Evolutionary conservation across 2,113 vertebrate species (phyloP).

Genomic region (Oxyura jamaicensis): DNA sequence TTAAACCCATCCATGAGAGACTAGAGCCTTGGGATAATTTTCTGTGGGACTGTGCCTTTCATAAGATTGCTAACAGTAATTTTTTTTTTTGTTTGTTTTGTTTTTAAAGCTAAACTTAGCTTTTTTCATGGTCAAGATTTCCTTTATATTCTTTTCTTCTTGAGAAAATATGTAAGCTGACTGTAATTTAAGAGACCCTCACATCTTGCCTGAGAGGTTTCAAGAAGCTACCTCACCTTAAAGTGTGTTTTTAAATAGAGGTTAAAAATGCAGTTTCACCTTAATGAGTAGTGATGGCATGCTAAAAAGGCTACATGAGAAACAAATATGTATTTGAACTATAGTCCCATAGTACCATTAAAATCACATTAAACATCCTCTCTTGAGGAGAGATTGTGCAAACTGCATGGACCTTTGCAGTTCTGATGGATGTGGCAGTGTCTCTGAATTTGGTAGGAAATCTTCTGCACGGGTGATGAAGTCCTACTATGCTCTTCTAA

Average conservation of each 20-base stretch:
- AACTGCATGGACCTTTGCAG: neutral
- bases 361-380: neutral
- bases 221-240: neutral
- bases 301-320: slow-evolving; percentile 27
- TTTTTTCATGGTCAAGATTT: neutral
- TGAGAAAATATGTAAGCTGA: neutral
- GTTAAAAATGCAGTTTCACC: slow-evolving; percentile 29
- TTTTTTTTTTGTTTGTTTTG: too few species aligned
- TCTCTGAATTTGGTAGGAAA: neutral
- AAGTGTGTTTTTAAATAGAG: neutral
- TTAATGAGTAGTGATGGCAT: slow-evolving; percentile 15
- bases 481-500: neutral
- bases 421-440: rapidly evolving
- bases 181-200: neutral
- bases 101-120: neutral
- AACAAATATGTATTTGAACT: neutral
- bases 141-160: neutral
- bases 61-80: too few species aligned
- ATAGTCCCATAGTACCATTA: neutral
- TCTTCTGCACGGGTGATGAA: neutral
- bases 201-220: slow-evolving; percentile 14
- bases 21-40: too few species aligned
- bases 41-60: too few species aligned
- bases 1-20: neutral
- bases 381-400: neutral